Evolutionary conservation across 2,797 vertebrate genomes (phyloP), one percentile per base, ranked within the genome.

Genomic region (Enoplosus armatus): DNA sequence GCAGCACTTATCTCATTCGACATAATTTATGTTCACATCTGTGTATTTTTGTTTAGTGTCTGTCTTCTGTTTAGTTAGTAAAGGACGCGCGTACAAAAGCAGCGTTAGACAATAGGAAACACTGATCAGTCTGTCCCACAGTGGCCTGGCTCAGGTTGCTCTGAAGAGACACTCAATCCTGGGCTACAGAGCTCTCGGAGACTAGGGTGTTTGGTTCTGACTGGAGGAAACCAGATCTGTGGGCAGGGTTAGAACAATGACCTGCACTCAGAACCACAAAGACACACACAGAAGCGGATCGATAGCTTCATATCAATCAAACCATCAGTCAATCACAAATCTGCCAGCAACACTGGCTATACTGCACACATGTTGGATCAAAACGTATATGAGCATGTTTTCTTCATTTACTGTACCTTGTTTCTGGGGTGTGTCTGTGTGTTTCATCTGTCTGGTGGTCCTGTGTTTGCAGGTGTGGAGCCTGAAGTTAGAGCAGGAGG

Each of bases 401-500:
- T 54, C 4, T n/a, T 41, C 0, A 6, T 33, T 14, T 18, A 14
- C 20, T 27, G 37, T 8, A 45, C 45, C 8, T 33, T 72, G 6
- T 47, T 27, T 73, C 16, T 75, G 39, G 26, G 58, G 33, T 71
- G 59, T 72, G 39, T 59, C 1, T 48, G 37, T 69, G 27, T 65
- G 55, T 62, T 33, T 80, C 47, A 18, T 72, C 16, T 45, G 6
- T 64, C 11, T 70, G 39, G 14, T 79, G 53, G 27, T 54, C 39
- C 16, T 85, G 59, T 85, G 66, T 75, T 47, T 95, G 85, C 92
- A 98, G 97, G 96, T 96, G 90, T 97, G 96, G 94, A 96, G 96
- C 92, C 93, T 96, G 92, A 97, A 96, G 94, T 93, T 97, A 85
- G 96, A 97, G 92, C 97, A 97, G 86, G 97, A 97, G 85, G 96